Base-by-base conservation (phyloP, 2,113 vertebrate species). In the Colistium nudipinnis region DNA sequence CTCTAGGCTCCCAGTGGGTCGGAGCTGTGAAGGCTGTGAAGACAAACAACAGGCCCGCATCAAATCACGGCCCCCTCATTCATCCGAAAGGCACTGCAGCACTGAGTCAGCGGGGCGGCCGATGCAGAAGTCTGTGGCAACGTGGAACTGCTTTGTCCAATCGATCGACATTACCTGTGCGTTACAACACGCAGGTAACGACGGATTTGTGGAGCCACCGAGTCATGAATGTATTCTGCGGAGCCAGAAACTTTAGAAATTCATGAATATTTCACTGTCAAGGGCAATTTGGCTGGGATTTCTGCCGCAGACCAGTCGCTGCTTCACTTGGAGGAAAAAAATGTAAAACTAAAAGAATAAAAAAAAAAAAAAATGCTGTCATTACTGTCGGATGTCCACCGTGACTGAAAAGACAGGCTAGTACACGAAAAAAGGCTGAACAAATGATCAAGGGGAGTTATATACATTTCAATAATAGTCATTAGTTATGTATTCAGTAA, bases 361-460 rank as follows among this genome's bases (percentile, higher is more conserved):
- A 53, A 65, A 41, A 19, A 36, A 47, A 0, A 14, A 31, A 51
- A 66, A 61, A 47, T 10, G 38, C 19, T 48, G 66, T 53, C 41
- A 33, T 25, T 51, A 59, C 35, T 39, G 64, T 60, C 56, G 54
- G 28, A 22, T 39, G 48, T 56, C 43, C 60, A 41, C 25, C 5
- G 12, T 2, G 27, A 45, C 10, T 45, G 22, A 52, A 66, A 53
- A 38, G 39, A 28, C 9, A 1, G 27, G n/a, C n/a, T n/a, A 27
- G 68, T 36, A 49, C 67, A 62, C 73, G 49, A 41, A 62, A 68
- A 41, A n/a, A 19, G 60, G 61, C 56, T 16, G 56, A 75, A 27
- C 36, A 51, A 31, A 55, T 19, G 55, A n/a, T 76, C 79, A 75
- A 61, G n/a, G n/a, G n/a, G n/a, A n/a, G n/a, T n/a, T n/a, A n/a